A percentile compares a stretch with the other conserved stretches of the same genome.
These are phyloP conservation scores for Prunella fulvescens DNA, from an alignment of 2,113 vertebrate species.

Conservation along the genomic window DNA sequence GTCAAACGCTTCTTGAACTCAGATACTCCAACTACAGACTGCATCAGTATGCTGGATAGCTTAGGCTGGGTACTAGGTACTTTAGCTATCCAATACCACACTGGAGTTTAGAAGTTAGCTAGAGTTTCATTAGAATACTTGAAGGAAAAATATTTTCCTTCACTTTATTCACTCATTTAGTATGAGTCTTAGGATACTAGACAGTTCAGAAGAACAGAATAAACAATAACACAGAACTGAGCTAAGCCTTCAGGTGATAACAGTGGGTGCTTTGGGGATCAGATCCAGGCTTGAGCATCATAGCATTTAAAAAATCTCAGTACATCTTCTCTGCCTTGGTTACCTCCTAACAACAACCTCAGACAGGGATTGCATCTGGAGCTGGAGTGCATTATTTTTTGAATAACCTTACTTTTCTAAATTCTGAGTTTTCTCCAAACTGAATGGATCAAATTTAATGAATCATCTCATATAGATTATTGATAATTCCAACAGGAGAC, in stretches of 20 bases:
- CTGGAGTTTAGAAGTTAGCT: not conserved
- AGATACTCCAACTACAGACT: not conserved
- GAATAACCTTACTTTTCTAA: not conserved
- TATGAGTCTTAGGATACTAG: not conserved
- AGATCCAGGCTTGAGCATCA: not conserved
- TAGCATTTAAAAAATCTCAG: not conserved
- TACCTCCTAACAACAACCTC: not conserved
- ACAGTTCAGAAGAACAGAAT: not conserved
- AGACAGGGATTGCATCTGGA: not conserved
- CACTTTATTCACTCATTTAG: not conserved
- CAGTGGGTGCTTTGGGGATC: not conserved
- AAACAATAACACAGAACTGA: not conserved
- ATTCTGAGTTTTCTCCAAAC: not conserved
- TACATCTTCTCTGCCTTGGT: not conserved
- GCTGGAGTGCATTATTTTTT: not conserved
- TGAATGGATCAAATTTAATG: not conserved
- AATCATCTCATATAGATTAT: not conserved
- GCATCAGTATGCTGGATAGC: not conserved
- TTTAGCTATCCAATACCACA: not conserved
- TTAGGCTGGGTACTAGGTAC: not conserved
- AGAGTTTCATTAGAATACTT: not conserved
- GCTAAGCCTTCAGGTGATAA: not conserved
- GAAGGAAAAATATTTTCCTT: not conserved
- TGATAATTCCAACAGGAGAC: not conserved
- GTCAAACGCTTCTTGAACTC: rapidly evolving